Base-by-base conservation (phyloP, 2,113 vertebrate species). In the Cettia cetti region DNA sequence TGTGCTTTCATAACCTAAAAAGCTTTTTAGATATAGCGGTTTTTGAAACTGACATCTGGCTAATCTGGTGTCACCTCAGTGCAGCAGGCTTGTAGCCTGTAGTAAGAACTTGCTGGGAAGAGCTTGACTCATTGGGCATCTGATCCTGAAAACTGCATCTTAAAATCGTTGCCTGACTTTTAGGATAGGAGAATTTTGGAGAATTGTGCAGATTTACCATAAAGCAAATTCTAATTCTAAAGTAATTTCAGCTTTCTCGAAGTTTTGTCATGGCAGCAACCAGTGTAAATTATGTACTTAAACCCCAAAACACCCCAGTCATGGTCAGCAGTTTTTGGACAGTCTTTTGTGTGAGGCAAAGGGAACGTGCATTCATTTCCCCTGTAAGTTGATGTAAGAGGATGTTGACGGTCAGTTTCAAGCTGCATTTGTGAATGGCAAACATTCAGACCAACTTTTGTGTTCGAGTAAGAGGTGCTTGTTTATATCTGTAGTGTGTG, bases 341-440 rank as follows among this genome's bases (percentile, higher is more conserved):
- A 35, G 20, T 8, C 10, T 49, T 50, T 49, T 6, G 3, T 56
- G 10, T 35, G 52, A 74, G 28, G 12, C 59, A 28, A 35, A 70
- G 47, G 13, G 39, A 77, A 74, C 10, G 9, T 10, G 2, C 4
- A 4, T 59, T 70, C 47, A 27, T 82, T 74, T 87, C 19, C 6
- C 64, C 15, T 77, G 3, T 44, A 44, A 83, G 13, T 24, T 44
- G 33, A 27, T 30, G 15, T 65, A 33, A 61, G 18, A 59, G 19
- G 7, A 31, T 24, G 6, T 33, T 69, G 54, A 6, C 0, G 0
- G n/a, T 75, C 14, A 24, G 1, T 78, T 53, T 47, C n/a, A 21
- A 45, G 54, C 44, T 31, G 11, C 49, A 2, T 54, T 75, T 80
- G 1, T 57, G 71, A 56, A 26, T 20, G 11, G 33, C 11, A 47